Evolutionary conservation across 2,113 vertebrate species (phyloP).

Genomic region (Otocyon megalotis): DNA sequence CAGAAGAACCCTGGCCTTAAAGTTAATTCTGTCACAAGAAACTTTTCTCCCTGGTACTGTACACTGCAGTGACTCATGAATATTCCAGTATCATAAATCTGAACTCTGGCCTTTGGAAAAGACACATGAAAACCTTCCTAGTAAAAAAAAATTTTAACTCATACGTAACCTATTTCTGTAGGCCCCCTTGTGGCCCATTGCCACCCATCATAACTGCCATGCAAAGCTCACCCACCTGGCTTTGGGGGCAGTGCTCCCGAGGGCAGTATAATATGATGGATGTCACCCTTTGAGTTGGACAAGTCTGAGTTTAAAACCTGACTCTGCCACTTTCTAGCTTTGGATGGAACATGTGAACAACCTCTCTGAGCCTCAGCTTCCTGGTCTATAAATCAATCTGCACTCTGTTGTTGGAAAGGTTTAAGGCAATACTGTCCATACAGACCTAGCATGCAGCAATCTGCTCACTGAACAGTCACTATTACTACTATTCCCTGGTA

Average conservation of each 20-base stretch:
- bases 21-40: constrained; percentile 40
- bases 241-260: background rate
- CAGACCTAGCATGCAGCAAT: fast-evolving
- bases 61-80: constrained; percentile 67
- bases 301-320: background rate
- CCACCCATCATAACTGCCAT: background rate
- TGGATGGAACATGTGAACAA: background rate
- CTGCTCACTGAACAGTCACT: background rate
- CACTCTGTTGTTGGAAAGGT: background rate
- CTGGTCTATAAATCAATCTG: background rate
- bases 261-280: fast-evolving
- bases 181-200: background rate
- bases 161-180: constrained; percentile 50
- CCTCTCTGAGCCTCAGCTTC: background rate
- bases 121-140: constrained; percentile 56
- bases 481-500: background rate
- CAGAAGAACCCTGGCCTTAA: constrained; percentile 60
- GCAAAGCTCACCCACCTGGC: background rate
- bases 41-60: constrained; percentile 25
- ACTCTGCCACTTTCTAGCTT: background rate
- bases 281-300: background rate
- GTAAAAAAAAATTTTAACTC: constrained; percentile 58
- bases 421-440: background rate
- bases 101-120: constrained; percentile 67
- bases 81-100: constrained; percentile 70